Percentiles rank a stretch among this genome's conserved stretches.
phyloP scores from a whole-genome alignment of 2,113 vertebrate species.

The Lamprotornis superbus region DNA sequence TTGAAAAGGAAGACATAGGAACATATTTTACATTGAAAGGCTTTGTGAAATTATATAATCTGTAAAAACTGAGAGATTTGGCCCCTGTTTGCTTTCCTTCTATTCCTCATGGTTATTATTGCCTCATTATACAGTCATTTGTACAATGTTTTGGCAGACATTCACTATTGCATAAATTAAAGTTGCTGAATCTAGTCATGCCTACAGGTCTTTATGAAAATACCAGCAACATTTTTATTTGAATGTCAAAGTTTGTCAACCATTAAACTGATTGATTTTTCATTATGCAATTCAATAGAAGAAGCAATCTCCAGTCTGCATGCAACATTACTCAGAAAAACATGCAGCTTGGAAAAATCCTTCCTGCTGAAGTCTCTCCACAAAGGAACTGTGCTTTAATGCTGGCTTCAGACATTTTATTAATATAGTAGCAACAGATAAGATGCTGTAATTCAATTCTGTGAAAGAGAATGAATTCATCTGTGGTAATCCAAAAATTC shows the following conservation, averaged over 20 bases:
- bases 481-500: not conserved
- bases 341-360: constrained; percentile 28
- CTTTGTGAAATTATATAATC: constrained; percentile 43
- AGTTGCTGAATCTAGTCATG: constrained; percentile 69
- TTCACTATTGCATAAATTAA: constrained; percentile 75
- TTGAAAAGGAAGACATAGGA: constrained; percentile 21
- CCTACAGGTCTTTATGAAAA: constrained; percentile 76
- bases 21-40: not conserved
- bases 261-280: constrained; percentile 80
- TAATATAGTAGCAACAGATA: constrained; percentile 23
- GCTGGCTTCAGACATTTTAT: constrained; percentile 34
- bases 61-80: constrained; percentile 35
- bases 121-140: constrained; percentile 72
- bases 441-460: constrained; percentile 5
- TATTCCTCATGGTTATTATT: constrained; percentile 57
- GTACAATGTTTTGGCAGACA: constrained; percentile 71
- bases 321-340: constrained; percentile 68
- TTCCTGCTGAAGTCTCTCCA: constrained; percentile 45
- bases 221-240: constrained; percentile 74
- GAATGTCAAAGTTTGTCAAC: constrained; percentile 78
- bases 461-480: constrained; percentile 14
- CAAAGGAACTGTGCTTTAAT: constrained; percentile 28
- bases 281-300: constrained; percentile 72
- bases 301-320: constrained; percentile 66
- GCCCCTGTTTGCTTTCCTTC: constrained; percentile 22